Evolutionary conservation across 2,888 invertebrate genomes (phyloP), one percentile per base, ranked within the genome.

Genomic region (Idaea dimidiata): DNA sequence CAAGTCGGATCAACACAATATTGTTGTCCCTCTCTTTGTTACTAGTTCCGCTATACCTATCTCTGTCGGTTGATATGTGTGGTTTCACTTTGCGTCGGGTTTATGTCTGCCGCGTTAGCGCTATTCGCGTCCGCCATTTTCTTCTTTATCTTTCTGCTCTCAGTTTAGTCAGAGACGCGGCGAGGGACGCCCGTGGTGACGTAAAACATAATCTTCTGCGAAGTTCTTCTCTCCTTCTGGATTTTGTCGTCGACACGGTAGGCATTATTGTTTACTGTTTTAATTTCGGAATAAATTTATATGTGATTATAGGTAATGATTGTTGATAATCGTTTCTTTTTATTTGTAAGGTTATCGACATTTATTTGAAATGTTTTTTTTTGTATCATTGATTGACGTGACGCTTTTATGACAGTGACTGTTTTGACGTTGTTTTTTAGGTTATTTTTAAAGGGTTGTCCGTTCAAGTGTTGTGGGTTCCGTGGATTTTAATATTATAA

Each of bases 141-240:
- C 89, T 91, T 92, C 91, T 90, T 88, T 85, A 83, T 88, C 84
- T 84, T 80, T 82, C 82, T 70, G 74, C 72, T 80, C 83, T 83
- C 86, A 91, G 91, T 92, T 79, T 78, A 66, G 79, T 69, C 72
- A 77, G 70, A 78, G 75, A 78, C 86, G 87, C 78, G 86, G 68
- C 69, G 74, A 74, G 62, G 84, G 72, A 66, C 76, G 78, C 81
- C 73, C 78, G 91, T 82, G 67, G 81, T 78, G 75, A 59, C 64
- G 64, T 69, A 63, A 66, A 74, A 70, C 69, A 69, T 75, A 73
- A 79, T 86, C 88, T 90, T 87, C 89, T 87, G 72, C 70, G 76
- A 81, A 73, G 73, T 76, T 84, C 83, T 87, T 83, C 83, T 88
- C 83, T 78, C 72, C 79, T 87, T 82, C 86, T 88, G 76, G 79